phyloP scores from a whole-genome alignment of 2,888 invertebrate genomes.

The Thereva nobilitata region DNA sequence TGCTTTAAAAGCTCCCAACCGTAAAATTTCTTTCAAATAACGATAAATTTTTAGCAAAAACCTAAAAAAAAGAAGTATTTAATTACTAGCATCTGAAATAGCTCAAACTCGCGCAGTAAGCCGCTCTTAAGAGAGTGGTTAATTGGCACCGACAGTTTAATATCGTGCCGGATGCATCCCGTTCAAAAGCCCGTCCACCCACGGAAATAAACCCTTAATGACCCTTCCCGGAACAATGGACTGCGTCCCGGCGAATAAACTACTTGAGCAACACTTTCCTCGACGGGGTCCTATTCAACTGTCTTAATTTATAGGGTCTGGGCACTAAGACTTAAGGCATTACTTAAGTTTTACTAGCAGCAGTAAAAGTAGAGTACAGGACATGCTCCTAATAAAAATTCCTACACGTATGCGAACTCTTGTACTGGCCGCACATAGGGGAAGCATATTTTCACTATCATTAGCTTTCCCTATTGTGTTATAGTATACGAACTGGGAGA shows the following conservation, averaged over 20 bases:
- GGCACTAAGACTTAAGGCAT: constrained; percentile 32
- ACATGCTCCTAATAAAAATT: constrained; percentile 40
- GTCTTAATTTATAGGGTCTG: constrained; percentile 38
- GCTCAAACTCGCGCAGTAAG: no score
- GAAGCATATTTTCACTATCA: constrained; percentile 32
- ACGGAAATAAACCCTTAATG: constrained; percentile 38
- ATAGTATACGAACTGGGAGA: constrained; percentile 1
- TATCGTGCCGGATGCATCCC: constrained; percentile 24
- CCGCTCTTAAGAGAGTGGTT: constrained; percentile 15
- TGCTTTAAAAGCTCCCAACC: no score
- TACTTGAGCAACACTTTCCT: constrained; percentile 30
- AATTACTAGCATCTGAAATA: no score
- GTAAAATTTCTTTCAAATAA: no score
- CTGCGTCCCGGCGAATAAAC: constrained; percentile 26
- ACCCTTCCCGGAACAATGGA: constrained; percentile 35
- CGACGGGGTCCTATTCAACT: constrained; percentile 23
- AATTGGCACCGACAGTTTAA: constrained; percentile 26
- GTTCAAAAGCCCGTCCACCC: constrained; percentile 7
- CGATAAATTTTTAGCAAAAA: no score
- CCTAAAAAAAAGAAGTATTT: no score
- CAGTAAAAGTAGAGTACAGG: constrained; percentile 39
- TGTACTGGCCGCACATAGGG: constrained; percentile 17
- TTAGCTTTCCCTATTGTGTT: constrained; percentile 13
- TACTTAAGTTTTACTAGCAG: constrained; percentile 41
- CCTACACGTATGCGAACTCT: constrained; percentile 34